Conservation (phyloP, 2,797 vertebrate genomes). For the Spea hammondii region DNA sequence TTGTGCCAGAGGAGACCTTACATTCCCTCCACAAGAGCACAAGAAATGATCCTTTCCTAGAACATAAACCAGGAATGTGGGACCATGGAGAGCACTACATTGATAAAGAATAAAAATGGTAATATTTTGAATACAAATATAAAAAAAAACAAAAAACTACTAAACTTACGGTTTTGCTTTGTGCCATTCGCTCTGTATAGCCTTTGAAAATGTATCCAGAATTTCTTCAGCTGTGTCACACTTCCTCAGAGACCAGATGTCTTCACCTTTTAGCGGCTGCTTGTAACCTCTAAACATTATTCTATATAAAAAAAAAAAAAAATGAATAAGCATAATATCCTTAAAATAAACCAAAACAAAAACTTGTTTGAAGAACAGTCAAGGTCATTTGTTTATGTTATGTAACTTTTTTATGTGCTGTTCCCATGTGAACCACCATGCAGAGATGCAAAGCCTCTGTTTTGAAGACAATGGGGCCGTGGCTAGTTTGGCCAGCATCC, state of each 20-base stretch:
- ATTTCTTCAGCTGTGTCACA: conserved; percentile 44
- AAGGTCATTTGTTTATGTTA: no score
- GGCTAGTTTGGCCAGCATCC: no score
- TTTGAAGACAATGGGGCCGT: no score
- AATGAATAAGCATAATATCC: not conserved
- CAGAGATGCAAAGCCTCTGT: no score
- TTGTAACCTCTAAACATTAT: conserved; percentile 51
- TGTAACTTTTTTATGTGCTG: no score
- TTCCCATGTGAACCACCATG: no score
- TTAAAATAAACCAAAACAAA: no score
- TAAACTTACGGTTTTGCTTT: conserved; percentile 30
- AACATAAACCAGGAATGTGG: not conserved
- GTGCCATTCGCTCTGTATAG: conserved; percentile 35
- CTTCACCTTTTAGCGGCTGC: conserved; percentile 40
- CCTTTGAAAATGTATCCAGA: conserved; percentile 33
- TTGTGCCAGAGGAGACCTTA: no score
- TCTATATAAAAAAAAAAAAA: conserved; percentile 17
- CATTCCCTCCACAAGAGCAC: not conserved
- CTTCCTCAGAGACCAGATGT: conserved; percentile 49
- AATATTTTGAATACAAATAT: not conserved
- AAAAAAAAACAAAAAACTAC: not conserved
- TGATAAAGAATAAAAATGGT: not conserved
- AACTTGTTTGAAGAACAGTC: no score
- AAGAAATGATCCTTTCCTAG: not conserved
- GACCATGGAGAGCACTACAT: not conserved